phyloP scores from a whole-genome alignment of 1,140 invertebrate species.

The Trichoplusia ni region DNA sequence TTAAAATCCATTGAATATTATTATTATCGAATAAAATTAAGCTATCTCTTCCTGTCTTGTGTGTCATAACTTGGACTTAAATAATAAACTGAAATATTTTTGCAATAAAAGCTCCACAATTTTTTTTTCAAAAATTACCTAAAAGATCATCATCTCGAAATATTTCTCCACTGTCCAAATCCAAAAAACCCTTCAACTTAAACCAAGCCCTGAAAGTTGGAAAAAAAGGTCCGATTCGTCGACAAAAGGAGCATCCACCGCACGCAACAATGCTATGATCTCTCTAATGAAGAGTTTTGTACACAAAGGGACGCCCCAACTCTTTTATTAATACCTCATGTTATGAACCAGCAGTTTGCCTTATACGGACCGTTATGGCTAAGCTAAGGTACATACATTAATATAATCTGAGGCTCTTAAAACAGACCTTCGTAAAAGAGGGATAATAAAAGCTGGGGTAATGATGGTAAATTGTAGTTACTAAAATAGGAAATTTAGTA shows the following conservation, averaged over 20 bases:
- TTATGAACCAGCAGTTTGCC: constrained; percentile 27
- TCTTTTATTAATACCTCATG: constrained; percentile 63
- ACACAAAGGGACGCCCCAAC: constrained; percentile 62
- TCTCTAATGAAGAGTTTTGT: constrained; percentile 75
- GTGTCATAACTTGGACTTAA: no score
- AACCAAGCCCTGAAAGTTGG: constrained; percentile 34
- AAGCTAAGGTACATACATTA: constrained; percentile 3
- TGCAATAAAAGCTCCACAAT: no score
- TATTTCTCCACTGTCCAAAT: constrained; percentile 16
- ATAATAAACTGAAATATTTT: no score
- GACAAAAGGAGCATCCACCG: constrained; percentile 58
- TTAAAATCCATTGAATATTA: no score
- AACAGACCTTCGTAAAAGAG: no score
- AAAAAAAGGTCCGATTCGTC: constrained; percentile 54
- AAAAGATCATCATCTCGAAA: not conserved
- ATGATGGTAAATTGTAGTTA: no score
- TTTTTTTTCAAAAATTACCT: no score
- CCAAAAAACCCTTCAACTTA: constrained; percentile 33
- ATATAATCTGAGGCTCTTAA: no score
- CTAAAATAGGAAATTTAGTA: no score
- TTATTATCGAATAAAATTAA: no score
- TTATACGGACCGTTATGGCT: not conserved
- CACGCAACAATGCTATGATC: constrained; percentile 69
- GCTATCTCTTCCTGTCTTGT: no score
- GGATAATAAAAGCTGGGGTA: no score